Conservation (phyloP, 2,888 invertebrate species). For the Drosophila fulvimacula region DNA sequence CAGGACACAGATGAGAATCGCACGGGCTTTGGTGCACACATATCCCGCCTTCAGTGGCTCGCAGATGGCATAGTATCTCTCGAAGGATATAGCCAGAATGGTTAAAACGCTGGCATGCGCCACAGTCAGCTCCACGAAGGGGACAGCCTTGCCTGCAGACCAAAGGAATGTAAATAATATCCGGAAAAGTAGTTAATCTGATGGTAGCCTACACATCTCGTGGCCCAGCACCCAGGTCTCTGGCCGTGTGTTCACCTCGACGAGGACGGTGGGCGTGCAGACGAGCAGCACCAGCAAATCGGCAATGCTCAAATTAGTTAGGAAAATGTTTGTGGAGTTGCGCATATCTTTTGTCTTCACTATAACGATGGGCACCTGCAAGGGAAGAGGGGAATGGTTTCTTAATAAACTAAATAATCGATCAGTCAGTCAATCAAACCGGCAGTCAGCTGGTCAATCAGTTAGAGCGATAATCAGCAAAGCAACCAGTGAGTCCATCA, state of each 20-base stretch:
- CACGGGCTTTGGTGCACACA: conserved; percentile 94
- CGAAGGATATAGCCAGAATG: conserved; percentile 96
- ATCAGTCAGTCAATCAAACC: too few species aligned
- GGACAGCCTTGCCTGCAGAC: conserved; percentile 92
- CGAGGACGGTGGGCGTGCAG: conserved; percentile 96
- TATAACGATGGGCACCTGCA: conserved; percentile 92
- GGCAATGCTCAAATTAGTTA: conserved; percentile 96
- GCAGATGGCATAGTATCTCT: conserved; percentile 96
- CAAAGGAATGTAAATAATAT: neutral
- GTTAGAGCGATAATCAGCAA: neutral
- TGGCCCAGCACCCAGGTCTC: conserved; percentile 97
- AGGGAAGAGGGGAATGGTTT: too few species aligned
- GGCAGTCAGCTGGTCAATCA: too few species aligned
- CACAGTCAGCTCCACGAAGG: conserved; percentile 95
- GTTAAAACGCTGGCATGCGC: conserved; percentile 97
- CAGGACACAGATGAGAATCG: conserved; percentile 91
- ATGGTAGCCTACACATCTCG: conserved; percentile 93
- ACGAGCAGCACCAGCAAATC: conserved; percentile 95
- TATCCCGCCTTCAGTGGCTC: conserved; percentile 95
- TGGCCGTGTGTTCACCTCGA: conserved; percentile 96
- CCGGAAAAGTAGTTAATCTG: neutral
- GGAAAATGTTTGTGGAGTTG: conserved; percentile 97
- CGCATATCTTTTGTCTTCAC: conserved; percentile 96
- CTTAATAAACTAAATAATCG: too few species aligned
- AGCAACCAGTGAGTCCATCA: neutral